These are phyloP conservation scores for Celastrina argiolus DNA, from an alignment of 2,888 invertebrate species.

Conservation along the genomic window DNA sequence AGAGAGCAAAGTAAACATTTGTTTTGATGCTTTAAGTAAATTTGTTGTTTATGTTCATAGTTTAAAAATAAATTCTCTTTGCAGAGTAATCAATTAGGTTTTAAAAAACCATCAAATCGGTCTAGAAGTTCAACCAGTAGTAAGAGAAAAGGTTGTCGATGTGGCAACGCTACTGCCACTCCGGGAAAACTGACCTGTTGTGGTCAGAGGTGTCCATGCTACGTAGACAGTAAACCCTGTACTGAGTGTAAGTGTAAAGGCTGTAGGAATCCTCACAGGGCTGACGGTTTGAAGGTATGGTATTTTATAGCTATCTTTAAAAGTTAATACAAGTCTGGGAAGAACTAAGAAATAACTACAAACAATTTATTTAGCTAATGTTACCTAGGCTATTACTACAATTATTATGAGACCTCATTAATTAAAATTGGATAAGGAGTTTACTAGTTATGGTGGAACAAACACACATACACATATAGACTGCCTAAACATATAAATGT, in stretches of 20 bases:
- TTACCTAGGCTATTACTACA: too few species aligned
- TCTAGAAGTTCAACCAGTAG: constrained; percentile 62
- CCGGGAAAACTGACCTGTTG: constrained; percentile 95
- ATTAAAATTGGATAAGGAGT: too few species aligned
- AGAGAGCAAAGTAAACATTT: constrained; percentile 58
- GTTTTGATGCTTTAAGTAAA: constrained; percentile 3
- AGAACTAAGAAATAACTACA: background rate
- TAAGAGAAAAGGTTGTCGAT: constrained; percentile 88
- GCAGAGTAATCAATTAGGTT: constrained; percentile 61
- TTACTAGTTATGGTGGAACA: too few species aligned
- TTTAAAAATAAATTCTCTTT: constrained; percentile 38
- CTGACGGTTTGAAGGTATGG: constrained; percentile 86
- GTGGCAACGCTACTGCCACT: constrained; percentile 92
- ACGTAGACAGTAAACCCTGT: constrained; percentile 93
- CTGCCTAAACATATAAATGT: too few species aligned
- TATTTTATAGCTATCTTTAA: background rate
- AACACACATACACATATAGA: too few species aligned
- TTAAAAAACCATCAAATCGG: constrained; percentile 71
- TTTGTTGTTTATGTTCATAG: background rate
- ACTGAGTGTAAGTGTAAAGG: constrained; percentile 94
- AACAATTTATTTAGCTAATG: too few species aligned
- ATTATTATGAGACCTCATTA: too few species aligned
- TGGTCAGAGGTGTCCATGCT: constrained; percentile 95
- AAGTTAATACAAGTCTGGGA: background rate
- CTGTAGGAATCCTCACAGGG: constrained; percentile 92